phyloP scores from a whole-genome alignment of 1,140 invertebrate genomes.

The Scylla paramamosain region DNA sequence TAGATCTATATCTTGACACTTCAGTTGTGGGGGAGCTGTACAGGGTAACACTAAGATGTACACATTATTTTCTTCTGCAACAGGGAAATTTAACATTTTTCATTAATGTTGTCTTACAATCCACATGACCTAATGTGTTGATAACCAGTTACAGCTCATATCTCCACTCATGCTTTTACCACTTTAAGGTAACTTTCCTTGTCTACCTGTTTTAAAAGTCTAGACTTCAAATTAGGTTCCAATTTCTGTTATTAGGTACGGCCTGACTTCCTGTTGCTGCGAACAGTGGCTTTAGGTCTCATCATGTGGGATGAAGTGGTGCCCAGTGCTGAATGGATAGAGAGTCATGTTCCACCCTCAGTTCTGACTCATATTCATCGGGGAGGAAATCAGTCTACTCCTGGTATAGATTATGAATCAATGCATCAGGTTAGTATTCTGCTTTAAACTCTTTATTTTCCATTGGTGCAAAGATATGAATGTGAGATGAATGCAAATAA shows the following conservation, averaged over 20 bases:
- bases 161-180: too few relatives aligned
- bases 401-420: conserved; percentile 93
- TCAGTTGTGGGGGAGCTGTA: too few relatives aligned
- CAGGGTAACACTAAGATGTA: too few relatives aligned
- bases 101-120: too few relatives aligned
- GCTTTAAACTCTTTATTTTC: background rate
- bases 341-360: conserved; percentile 89
- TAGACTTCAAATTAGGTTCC: background rate
- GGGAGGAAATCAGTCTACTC: conserved; percentile 78
- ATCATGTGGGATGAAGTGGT: conserved; percentile 93
- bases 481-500: too few relatives aligned
- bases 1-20: too few relatives aligned
- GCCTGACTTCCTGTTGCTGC: conserved; percentile 94
- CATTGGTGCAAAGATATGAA: too few relatives aligned
- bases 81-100: too few relatives aligned
- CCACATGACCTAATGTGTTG: too few relatives aligned
- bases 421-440: conserved; percentile 82
- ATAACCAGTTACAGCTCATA: too few relatives aligned
- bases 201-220: background rate
- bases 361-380: conserved; percentile 84
- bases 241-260: conserved; percentile 83
- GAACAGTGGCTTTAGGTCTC: conserved; percentile 89
- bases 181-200: conserved; percentile 80
- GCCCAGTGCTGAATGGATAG: conserved; percentile 91
- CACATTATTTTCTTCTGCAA: too few relatives aligned